Base-by-base conservation (phyloP, 2,888 invertebrate species). In the Alloplasta piceator region DNA sequence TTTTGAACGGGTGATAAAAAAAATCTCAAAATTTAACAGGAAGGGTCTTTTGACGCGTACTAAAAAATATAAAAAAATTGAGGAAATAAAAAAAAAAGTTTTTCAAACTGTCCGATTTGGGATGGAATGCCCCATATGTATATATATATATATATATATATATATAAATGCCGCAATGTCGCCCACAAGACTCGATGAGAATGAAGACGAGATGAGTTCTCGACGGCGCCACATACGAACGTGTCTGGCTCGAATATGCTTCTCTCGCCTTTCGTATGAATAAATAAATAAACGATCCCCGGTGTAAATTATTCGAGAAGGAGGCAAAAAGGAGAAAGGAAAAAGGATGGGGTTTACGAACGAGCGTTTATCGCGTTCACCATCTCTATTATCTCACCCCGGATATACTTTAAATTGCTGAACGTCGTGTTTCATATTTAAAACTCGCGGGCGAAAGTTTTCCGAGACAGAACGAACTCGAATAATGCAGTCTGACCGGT, bases 401-500 rank as follows among this genome's bases (percentile, higher is more conserved):
- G 1, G 26, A 26, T 26, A 26, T 26, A 26, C 26, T 1, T 26
- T 26, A 26, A 1, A 26, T 26, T 26, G 26, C 26, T 26, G 26
- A 26, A 26, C 26, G 26, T 14, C 43, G 39, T 43, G 41, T 60
- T 78, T n/a, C 61, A 70, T 70, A 41, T 58, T 70, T 66, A 12
- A 52, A 39, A 16, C 26, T 26, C 52, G 52, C 38, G 66, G 56
- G 36, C 4, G 36, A 12, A 39, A 5, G 26, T 26, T 26, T 4
- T 56, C 14, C n/a, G 60, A 58, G 58, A 10, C 46, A 14, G 48
- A 50, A 16, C 48, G 50, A 60, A 75, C 39, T 38, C 10, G 9
- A 12, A n/a, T 64, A 16, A 9, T 26, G 50, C 41, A 38, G 71
- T 77, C 73, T 56, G 56, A 63, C 55, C 64, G 52, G 73, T 12